Evolutionary conservation across 2,113 vertebrate genomes (phyloP), one percentile per base, ranked within the genome.

Genomic region (Oreotragus oreotragus): DNA sequence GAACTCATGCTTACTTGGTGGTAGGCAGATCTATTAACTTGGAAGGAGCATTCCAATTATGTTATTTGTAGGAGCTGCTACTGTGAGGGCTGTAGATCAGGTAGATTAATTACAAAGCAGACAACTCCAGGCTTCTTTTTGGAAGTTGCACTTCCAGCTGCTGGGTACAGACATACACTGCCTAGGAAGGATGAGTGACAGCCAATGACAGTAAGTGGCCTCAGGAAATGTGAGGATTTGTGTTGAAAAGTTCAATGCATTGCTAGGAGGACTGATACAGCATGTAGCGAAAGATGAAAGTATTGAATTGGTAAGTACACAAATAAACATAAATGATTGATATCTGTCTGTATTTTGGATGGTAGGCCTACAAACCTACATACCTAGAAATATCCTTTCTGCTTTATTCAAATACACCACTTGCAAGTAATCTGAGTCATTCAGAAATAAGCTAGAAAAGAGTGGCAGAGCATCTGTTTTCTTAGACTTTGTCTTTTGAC

Each of bases 171-270:
- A 94, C 5, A 88, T 36, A 45, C 17, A 64, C 39, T 91, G 43
- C 17, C 55, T 51, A 91, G 70, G 16, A 64, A 92, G 85, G 12
- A 92, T 76, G 84, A 91, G 23, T 87, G 91, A 86, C 84, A 89
- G 53, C 5, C 27, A 49, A 4, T 92, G 89, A 90, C 16, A 66
- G 47, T 53, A 58, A 97, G n/a, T 9, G 55, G 33, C 17, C 85
- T 58, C 83, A 85, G 57, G 80, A 92, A 97, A 92, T 77, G 85
- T 49, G 30, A 96, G 30, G 47, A 83, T 96, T 94, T 94, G 30
- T 45, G 39, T 83, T 58, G 25, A 16, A 83, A 49, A 64, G 55
- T 92, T 97, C 47, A 60, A 23, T 66, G 58, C 55, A 33, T 90
- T 83, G 17, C 39, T 94, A 53, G 39, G 33, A 66, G 30, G 39